These are phyloP conservation scores for zebrafish (Danio rerio) DNA, from an alignment of 2,113 vertebrate species.

Conservation along the genomic window DNA sequence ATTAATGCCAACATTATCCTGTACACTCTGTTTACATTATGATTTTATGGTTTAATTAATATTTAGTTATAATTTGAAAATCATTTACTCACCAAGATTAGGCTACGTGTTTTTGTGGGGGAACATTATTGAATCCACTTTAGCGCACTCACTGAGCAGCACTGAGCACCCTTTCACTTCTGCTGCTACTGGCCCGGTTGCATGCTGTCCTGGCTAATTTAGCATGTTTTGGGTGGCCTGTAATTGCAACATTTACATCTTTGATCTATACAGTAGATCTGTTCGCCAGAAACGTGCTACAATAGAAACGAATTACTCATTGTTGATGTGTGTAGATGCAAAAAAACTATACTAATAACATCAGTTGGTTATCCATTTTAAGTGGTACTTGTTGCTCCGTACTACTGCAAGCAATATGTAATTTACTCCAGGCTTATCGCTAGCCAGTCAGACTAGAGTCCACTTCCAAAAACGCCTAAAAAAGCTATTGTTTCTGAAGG, in stretches of 20 bases:
- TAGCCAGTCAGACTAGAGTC: not conserved
- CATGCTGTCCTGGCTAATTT: no score
- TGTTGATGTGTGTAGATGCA: not conserved
- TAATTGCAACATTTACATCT: not conserved
- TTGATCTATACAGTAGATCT: not conserved
- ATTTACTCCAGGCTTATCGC: conserved; percentile 12
- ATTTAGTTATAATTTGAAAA: no score
- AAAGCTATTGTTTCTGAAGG: conserved; percentile 25
- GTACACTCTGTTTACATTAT: no score
- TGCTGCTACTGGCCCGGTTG: no score
- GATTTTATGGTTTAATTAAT: no score
- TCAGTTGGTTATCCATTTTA: not conserved
- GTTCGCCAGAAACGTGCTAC: not conserved
- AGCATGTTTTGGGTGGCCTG: not conserved
- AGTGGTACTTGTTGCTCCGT: conserved; percentile 10
- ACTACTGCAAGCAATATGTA: not conserved
- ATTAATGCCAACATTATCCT: no score
- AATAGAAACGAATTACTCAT: not conserved
- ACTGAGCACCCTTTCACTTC: no score
- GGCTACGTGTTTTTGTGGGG: no score
- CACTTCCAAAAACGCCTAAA: not conserved
- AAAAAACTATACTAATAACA: not conserved
- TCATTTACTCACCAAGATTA: no score
- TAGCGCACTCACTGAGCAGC: no score
- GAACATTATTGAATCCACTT: no score